phyloP scores from a whole-genome alignment of 2,888 invertebrate species.

The Bellardia pandia region DNA sequence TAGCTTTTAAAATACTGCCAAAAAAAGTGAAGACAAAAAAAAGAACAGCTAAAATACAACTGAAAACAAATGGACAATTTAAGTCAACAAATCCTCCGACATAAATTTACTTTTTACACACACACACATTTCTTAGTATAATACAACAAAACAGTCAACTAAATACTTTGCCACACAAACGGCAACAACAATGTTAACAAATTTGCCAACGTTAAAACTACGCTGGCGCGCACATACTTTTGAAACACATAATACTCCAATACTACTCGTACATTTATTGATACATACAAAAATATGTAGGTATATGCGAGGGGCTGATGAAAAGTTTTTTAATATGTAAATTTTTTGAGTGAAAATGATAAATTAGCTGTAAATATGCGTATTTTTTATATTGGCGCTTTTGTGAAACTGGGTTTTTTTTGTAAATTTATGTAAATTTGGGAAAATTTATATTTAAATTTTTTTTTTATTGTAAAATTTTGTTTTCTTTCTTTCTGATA shows the following conservation, averaged over 20 bases:
- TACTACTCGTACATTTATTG: not conserved
- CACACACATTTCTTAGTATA: slow-evolving; percentile 58
- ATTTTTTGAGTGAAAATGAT: too few species aligned
- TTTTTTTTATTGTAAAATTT: too few species aligned
- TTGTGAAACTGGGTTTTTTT: too few species aligned
- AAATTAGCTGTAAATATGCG: too few species aligned
- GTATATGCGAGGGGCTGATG: too few species aligned
- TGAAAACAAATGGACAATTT: slow-evolving; percentile 71
- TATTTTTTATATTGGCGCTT: too few species aligned
- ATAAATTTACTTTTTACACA: slow-evolving; percentile 58
- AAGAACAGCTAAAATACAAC: slow-evolving; percentile 45
- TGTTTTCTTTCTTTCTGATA: too few species aligned
- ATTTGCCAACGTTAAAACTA: slow-evolving; percentile 70
- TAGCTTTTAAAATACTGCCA: slow-evolving; percentile 60
- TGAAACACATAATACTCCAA: slow-evolving; percentile 23
- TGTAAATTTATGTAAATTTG: too few species aligned
- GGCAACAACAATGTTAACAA: slow-evolving; percentile 74
- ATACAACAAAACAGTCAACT: slow-evolving; percentile 60
- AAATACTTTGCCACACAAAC: slow-evolving; percentile 67
- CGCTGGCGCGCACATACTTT: slow-evolving; percentile 65
- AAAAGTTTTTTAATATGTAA: too few species aligned
- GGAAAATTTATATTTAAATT: too few species aligned
- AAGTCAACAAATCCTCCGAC: slow-evolving; percentile 71
- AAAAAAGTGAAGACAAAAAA: slow-evolving; percentile 40
- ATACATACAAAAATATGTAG: not conserved